A percentile compares a stretch with the other conserved stretches of the same genome.
These are phyloP conservation scores for Serrognathus titanus DNA, from an alignment of 2,888 invertebrate species.

Conservation along the genomic window DNA sequence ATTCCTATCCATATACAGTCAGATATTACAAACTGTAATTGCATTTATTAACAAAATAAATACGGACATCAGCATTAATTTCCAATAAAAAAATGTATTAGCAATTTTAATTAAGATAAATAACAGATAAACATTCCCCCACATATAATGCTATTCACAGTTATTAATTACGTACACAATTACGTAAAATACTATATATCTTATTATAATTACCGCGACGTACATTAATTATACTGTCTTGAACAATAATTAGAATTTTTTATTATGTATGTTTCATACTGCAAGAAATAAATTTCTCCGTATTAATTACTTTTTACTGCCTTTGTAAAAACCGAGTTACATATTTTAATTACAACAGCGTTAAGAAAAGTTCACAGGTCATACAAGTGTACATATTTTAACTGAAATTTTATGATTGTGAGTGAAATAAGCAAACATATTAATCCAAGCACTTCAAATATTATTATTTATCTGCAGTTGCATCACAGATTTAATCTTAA, in stretches of 20 bases:
- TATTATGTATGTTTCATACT: background rate
- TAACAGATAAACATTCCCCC: constrained; percentile 8
- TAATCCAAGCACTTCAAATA: too few relatives aligned
- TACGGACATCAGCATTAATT: background rate
- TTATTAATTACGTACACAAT: constrained; percentile 1
- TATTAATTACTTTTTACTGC: constrained; percentile 8
- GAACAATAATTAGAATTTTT: constrained; percentile 3
- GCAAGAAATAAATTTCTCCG: background rate
- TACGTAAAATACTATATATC: constrained; percentile 10
- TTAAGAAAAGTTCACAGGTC: too few relatives aligned
- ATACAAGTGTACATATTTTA: too few relatives aligned
- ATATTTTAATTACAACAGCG: too few relatives aligned
- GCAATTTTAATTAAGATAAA: constrained; percentile 10
- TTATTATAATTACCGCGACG: constrained; percentile 12
- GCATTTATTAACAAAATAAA: background rate
- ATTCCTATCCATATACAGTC: too few relatives aligned
- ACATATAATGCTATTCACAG: constrained; percentile 4
- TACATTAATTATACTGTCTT: constrained; percentile 8
- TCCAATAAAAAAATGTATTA: background rate
- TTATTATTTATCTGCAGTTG: too few relatives aligned
- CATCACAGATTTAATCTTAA: too few relatives aligned
- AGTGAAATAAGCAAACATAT: too few relatives aligned
- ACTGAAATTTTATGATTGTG: too few relatives aligned
- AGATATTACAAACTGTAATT: background rate
- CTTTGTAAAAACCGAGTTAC: too few relatives aligned